Conservation (phyloP, 2,888 invertebrate species). For the Plagiodera versicolora region DNA sequence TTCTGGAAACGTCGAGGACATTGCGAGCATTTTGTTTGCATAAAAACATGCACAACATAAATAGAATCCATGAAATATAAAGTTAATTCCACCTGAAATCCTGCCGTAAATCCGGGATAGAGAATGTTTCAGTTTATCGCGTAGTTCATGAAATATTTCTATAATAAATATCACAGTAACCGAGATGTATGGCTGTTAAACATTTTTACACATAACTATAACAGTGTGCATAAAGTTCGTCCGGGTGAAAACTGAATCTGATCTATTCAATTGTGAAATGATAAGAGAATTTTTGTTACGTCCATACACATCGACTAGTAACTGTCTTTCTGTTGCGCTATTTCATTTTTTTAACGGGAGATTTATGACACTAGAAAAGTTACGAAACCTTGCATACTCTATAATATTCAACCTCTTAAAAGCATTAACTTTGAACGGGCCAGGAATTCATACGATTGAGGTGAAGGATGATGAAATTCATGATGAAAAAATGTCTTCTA, state of each 20-base stretch:
- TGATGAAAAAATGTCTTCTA: too few relatives aligned
- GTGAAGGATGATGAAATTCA: too few relatives aligned
- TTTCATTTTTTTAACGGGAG: too few relatives aligned
- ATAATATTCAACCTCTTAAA: too few relatives aligned
- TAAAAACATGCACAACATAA: not conserved
- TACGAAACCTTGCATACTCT: too few relatives aligned
- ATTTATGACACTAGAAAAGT: too few relatives aligned
- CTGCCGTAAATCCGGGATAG: slow-evolving; percentile 5
- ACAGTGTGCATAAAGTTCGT: not conserved
- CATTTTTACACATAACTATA: slow-evolving; percentile 8
- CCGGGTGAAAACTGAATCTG: not conserved
- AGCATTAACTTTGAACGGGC: too few relatives aligned
- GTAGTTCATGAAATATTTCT: slow-evolving; percentile 11
- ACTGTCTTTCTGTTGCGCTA: too few relatives aligned
- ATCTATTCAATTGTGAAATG: not conserved
- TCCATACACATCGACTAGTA: too few relatives aligned
- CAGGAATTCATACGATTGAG: too few relatives aligned
- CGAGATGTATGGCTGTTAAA: slow-evolving; percentile 5
- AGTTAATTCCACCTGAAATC: not conserved
- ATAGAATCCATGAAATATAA: not conserved
- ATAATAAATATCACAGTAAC: slow-evolving; percentile 11
- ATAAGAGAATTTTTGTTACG: not conserved
- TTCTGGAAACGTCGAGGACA: too few relatives aligned
- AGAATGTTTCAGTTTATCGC: slow-evolving; percentile 7
- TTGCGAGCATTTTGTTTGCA: not conserved